Conservation (phyloP, 2,888 invertebrate species). For the Stenoptilia bipunctidactyla region DNA sequence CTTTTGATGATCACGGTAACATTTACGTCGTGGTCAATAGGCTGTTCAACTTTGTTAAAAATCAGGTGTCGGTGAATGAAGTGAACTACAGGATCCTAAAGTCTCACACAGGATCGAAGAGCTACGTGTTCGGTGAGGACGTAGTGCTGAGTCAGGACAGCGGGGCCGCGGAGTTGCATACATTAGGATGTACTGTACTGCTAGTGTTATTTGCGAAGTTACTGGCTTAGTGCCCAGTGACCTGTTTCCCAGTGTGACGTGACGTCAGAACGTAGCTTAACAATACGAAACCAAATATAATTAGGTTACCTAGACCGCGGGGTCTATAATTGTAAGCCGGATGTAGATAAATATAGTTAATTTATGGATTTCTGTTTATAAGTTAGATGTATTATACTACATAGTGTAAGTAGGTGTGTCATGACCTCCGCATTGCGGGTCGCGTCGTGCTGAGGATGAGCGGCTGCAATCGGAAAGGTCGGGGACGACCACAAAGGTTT, state of each 20-base stretch:
- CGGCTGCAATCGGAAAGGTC: too few relatives aligned
- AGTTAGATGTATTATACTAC: too few relatives aligned
- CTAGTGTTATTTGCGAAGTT: slow-evolving; percentile 43
- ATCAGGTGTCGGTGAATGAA: slow-evolving; percentile 67
- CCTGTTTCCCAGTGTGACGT: slow-evolving; percentile 18
- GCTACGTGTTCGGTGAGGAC: slow-evolving; percentile 73
- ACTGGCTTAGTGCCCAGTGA: slow-evolving; percentile 38
- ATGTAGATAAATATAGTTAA: too few relatives aligned
- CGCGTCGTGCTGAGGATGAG: too few relatives aligned
- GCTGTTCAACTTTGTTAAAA: slow-evolving; percentile 75
- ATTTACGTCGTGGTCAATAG: slow-evolving; percentile 78
- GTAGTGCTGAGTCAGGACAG: slow-evolving; percentile 18
- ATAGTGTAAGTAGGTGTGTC: too few relatives aligned
- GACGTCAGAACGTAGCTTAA: slow-evolving; percentile 46
- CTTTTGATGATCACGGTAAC: slow-evolving; percentile 75
- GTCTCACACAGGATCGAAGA: slow-evolving; percentile 71
- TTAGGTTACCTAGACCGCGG: slow-evolving; percentile 55
- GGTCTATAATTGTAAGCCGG: slow-evolving; percentile 22
- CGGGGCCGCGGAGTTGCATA: slow-evolving; percentile 12
- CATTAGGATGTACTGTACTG: slow-evolving; percentile 32
- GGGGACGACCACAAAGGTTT: too few relatives aligned
- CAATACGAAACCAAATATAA: slow-evolving; percentile 42
- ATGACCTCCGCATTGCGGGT: too few relatives aligned
- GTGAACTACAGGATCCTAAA: slow-evolving; percentile 78
- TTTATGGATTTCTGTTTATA: too few relatives aligned